Base-by-base conservation (phyloP, 2,888 invertebrate genomes). In the Lottia scabra region DNA sequence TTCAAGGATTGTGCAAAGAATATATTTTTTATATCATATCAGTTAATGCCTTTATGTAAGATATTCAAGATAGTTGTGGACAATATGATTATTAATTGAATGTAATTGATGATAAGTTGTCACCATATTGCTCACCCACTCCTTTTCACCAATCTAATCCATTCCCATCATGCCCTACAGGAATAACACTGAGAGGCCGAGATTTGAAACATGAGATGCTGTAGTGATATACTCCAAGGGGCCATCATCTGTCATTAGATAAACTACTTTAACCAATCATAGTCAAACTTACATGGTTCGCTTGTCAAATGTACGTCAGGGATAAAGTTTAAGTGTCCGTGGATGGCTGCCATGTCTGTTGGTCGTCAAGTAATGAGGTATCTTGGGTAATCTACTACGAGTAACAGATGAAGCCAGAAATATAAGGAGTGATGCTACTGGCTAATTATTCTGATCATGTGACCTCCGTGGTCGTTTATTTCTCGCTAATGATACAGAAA, bases 171-270 rank as follows among this genome's bases (percentile, higher is more conserved):
- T 56, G 56, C 56, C 56, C 56, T 56, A 13, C 23, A 56, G 56
- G 56, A 19, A 56, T 56, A 23, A 23, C 23, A 56, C 56, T 19
- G 56, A 13, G 23, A 23, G 23, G 19, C 19, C 10, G 23, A 56
- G 56, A 56, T 23, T 10, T 23, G 56, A 56, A 56, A 56, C 56
- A 1, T 56, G 56, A 56, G 56, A 23, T 56, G 10, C 13, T 19
- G 23, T 56, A 56, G 56, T 23, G 56, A 56, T 56, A 56, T 56
- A 56, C 56, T 56, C 56, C 56, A 56, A 19, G 56, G 56, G 23
- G 56, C 56, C 19, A 56, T 56, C 56, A 56, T 19, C 56, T 56
- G 56, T 56, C 56, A 19, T 56, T 56, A 23, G 19, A 56, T 23
- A 56, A 56, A 23, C 56, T 56, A 23, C 19, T 56, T 56, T 23